A percentile compares a stretch with the other conserved stretches of the same genome.
Evolutionary conservation across 2,113 vertebrate species (phyloP).

Genomic region (Theropithecus gelada): DNA sequence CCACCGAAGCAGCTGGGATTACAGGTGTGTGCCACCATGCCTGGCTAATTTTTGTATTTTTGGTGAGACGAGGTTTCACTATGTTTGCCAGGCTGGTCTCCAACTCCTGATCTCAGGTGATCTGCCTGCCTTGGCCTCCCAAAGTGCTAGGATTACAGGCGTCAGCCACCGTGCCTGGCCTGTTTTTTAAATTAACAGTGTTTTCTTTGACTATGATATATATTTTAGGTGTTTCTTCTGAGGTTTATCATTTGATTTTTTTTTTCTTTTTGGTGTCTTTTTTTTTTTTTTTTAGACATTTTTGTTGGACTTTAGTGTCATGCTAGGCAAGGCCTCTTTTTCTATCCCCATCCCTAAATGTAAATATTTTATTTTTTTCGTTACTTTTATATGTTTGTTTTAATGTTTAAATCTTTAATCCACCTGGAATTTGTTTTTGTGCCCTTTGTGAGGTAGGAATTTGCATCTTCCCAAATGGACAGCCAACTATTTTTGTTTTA

Average conservation of each 20-base stretch:
- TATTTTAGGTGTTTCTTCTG: background rate
- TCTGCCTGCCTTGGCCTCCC: background rate
- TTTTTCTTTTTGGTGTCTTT: background rate
- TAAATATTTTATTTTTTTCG: background rate
- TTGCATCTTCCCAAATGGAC: background rate
- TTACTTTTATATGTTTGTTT: background rate
- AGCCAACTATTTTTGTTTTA: background rate
- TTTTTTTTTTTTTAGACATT: background rate
- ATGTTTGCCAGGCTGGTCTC: no score
- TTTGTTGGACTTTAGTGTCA: background rate
- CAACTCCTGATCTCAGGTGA: no score
- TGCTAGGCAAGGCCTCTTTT: background rate
- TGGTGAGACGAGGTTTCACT: no score
- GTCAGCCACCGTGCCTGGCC: no score
- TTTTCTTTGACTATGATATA: background rate
- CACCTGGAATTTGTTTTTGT: background rate
- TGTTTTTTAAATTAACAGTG: background rate
- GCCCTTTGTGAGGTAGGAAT: background rate
- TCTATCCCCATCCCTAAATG: background rate
- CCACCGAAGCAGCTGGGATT: no score
- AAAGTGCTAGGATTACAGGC: no score
- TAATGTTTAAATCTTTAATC: slow-evolving; percentile 20
- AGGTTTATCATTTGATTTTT: background rate
- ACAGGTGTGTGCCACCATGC: no score
- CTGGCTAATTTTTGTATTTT: no score